Percentiles rank a stretch among this genome's conserved stretches.
Evolutionary conservation across 2,888 invertebrate species (phyloP).

Genomic region (Rhagium mordax): DNA sequence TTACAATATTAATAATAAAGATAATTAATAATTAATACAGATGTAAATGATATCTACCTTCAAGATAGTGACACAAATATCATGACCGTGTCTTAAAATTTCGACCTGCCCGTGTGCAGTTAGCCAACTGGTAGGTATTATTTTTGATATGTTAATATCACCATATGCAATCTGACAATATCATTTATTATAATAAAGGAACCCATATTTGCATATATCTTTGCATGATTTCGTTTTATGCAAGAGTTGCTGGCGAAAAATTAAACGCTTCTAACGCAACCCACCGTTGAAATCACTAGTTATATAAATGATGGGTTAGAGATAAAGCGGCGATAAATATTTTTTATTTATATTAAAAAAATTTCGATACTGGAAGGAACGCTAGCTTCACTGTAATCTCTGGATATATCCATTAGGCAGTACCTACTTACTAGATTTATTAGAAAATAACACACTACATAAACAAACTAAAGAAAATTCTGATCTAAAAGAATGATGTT

Average conservation of each 20-base stretch:
- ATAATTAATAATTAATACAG: neutral
- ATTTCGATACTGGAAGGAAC: no score
- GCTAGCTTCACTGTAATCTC: no score
- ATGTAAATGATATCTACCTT: no score
- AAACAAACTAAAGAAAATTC: no score
- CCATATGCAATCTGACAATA: neutral
- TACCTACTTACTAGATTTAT: no score
- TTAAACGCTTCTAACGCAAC: neutral
- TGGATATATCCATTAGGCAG: no score
- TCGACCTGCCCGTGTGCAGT: neutral
- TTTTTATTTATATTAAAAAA: no score
- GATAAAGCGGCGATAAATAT: neutral
- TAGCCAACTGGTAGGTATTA: neutral
- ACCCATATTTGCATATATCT: neutral
- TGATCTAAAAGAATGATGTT: no score
- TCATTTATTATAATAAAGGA: neutral
- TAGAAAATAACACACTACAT: no score
- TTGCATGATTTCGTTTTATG: neutral
- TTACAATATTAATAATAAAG: no score
- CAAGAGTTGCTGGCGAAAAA: neutral
- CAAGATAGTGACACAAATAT: no score
- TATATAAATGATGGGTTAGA: neutral
- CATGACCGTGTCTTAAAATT: neutral
- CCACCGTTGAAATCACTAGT: conserved; percentile 1
- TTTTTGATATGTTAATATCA: neutral